Conservation (phyloP, 1,140 invertebrate genomes). For the Habropoda laboriosa region DNA sequence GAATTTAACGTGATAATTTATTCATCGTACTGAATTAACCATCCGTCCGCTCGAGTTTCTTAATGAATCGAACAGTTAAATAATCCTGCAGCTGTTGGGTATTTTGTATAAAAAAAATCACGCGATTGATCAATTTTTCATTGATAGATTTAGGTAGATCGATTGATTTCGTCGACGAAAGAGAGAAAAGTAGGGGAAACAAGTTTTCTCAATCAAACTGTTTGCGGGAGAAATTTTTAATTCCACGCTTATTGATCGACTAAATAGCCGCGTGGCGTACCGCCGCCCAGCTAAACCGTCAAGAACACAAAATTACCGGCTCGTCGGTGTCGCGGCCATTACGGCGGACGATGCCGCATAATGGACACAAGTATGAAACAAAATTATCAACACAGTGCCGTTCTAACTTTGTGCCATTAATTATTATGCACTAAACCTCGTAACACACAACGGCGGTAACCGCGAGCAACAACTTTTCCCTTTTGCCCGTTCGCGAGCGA, state of each 20-base stretch:
- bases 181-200: too few relatives aligned
- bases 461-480: slow-evolving; percentile 35
- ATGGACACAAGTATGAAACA: slow-evolving; percentile 42
- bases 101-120: too few relatives aligned
- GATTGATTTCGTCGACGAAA: too few relatives aligned
- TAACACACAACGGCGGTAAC: neutral
- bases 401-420: slow-evolving; percentile 38
- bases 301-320: slow-evolving; percentile 36
- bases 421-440: slow-evolving; percentile 43
- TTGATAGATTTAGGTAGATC: too few relatives aligned
- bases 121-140: too few relatives aligned
- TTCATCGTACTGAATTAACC: too few relatives aligned
- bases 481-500: slow-evolving; percentile 1
- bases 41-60: too few relatives aligned
- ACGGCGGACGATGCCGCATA: slow-evolving; percentile 24
- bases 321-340: slow-evolving; percentile 28
- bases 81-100: too few relatives aligned
- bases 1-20: too few relatives aligned
- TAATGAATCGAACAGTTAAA: too few relatives aligned
- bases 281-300: neutral
- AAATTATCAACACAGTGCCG: slow-evolving; percentile 37
- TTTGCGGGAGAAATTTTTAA: too few relatives aligned
- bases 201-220: too few relatives aligned
- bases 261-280: neutral
- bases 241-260: neutral